Evolutionary conservation across 1,140 invertebrate species (phyloP), one percentile per base, ranked within the genome.

Genomic region (Brachionus koreanus): DNA sequence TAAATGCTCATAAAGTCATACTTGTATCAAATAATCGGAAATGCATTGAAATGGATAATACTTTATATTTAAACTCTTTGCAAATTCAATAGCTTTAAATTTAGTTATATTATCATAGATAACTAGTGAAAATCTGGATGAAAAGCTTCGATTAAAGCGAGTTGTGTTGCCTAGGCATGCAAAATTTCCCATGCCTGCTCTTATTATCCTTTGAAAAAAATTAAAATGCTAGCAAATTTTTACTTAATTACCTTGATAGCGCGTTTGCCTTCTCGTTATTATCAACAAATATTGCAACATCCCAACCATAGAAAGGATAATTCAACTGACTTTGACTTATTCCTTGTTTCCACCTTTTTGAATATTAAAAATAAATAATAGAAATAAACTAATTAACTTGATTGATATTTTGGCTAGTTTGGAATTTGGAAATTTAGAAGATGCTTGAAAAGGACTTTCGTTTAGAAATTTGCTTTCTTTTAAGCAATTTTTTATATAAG

Each of bases 401-500:
- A 19, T 10, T 10, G 69, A 74, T 46, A 74, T 46, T 74, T 25
- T 16, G 25, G 69, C 69, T 29, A 74, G 25, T 74, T 74, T 74
- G 0, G 69, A 74, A 46, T 43, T 25, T 2, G 69, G 37, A 46
- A 74, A 74, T 16, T 74, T 74, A 5, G 5, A 5, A 25, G 69
- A 49, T n/a, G 29, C 42, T 2, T 74, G 69, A 46, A 74, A 74
- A 46, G 9, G 3, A 25, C 23, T 19, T 74, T 74, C 69, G 9
- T 74, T 39, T 16, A 74, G 25, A 74, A 74, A 74, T 46, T 23
- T 35, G 37, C 69, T 29, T 46, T 74, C 69, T 46, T 46, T 74
- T n/a, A 74, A 46, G 25, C 69, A 74, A 25, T 35, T 74, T 46
- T 74, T 74, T 12, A 74, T 43, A 29, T 74, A 74, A 10, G 69